Conservation (phyloP, 2,113 vertebrate species). For the Lates calcarifer region DNA sequence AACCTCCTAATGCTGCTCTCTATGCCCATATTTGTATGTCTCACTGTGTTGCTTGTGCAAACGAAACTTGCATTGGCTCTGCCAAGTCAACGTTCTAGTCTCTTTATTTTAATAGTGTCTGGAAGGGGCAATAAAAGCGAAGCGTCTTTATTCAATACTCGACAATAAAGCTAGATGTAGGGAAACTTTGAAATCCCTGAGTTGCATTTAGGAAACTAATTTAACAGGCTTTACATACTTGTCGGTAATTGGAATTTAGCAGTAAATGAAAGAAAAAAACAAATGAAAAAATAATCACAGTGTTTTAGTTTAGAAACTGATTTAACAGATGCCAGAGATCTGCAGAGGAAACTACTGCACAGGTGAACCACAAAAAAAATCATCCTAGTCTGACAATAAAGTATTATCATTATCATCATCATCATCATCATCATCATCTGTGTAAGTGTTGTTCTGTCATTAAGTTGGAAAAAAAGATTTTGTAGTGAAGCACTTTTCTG, state of each 20-base stretch:
- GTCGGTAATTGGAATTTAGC: conserved; percentile 70
- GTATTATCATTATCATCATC: too few species aligned
- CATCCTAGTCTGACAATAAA: too few species aligned
- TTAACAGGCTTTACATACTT: conserved; percentile 68
- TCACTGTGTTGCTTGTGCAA: conserved; percentile 57
- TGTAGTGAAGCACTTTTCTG: background rate
- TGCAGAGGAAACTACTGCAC: conserved; percentile 6
- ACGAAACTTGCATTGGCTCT: conserved; percentile 58
- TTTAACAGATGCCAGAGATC: conserved; percentile 21
- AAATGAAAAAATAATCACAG: conserved; percentile 41
- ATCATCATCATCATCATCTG: too few species aligned
- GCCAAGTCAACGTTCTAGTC: conserved; percentile 78
- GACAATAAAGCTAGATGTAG: conserved; percentile 71
- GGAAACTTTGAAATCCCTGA: conserved; percentile 74
- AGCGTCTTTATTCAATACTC: conserved; percentile 77
- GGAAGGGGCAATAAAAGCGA: conserved; percentile 78
- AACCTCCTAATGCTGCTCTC: conserved; percentile 64
- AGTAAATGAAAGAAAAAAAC: conserved; percentile 57
- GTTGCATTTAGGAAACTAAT: conserved; percentile 72
- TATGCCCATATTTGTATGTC: conserved; percentile 74
- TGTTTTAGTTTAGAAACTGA: conserved; percentile 31
- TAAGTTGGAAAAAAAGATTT: background rate
- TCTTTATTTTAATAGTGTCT: conserved; percentile 82
- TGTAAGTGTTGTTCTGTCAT: background rate
- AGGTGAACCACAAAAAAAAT: background rate